Evolutionary conservation across 1,140 invertebrate genomes (phyloP).

Genomic region (Tetraneura akinire): DNA sequence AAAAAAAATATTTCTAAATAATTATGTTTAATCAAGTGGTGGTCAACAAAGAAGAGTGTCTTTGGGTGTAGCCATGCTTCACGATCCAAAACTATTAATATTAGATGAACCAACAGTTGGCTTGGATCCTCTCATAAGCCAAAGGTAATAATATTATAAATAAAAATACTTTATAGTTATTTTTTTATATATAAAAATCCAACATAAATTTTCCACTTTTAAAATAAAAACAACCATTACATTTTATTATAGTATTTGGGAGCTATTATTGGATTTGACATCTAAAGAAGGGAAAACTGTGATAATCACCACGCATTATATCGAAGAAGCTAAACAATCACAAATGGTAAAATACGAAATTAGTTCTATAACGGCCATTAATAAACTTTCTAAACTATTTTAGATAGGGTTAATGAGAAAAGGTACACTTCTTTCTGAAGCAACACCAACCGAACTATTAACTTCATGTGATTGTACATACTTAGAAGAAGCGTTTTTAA

Average conservation of each 20-base stretch:
- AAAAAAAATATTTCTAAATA: too few species aligned
- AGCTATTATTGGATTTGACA: slow-evolving; percentile 77
- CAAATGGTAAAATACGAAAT: slow-evolving; percentile 68
- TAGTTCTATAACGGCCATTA: neutral
- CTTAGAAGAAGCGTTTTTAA: slow-evolving; percentile 67
- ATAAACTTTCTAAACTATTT: slow-evolving; percentile 32
- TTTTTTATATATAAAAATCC: too few species aligned
- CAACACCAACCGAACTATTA: slow-evolving; percentile 59
- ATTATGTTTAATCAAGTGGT: slow-evolving; percentile 65
- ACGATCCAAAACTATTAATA: slow-evolving; percentile 84
- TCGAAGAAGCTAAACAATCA: slow-evolving; percentile 86
- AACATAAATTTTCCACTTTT: too few species aligned
- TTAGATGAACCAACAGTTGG: slow-evolving; percentile 93
- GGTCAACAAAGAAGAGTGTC: slow-evolving; percentile 87
- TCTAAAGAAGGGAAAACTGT: slow-evolving; percentile 67
- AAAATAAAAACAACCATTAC: too few species aligned
- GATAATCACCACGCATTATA: slow-evolving; percentile 94
- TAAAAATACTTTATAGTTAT: neutral
- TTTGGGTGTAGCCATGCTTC: slow-evolving; percentile 82
- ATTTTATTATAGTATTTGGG: slow-evolving; percentile 80
- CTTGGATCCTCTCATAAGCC: slow-evolving; percentile 77
- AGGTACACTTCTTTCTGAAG: slow-evolving; percentile 65
- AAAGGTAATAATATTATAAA: slow-evolving; percentile 36
- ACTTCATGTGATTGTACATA: slow-evolving; percentile 57
- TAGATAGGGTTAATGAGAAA: slow-evolving; percentile 67